Evolutionary conservation across 2,113 vertebrate species (phyloP).

Genomic region (Cathartes aura): DNA sequence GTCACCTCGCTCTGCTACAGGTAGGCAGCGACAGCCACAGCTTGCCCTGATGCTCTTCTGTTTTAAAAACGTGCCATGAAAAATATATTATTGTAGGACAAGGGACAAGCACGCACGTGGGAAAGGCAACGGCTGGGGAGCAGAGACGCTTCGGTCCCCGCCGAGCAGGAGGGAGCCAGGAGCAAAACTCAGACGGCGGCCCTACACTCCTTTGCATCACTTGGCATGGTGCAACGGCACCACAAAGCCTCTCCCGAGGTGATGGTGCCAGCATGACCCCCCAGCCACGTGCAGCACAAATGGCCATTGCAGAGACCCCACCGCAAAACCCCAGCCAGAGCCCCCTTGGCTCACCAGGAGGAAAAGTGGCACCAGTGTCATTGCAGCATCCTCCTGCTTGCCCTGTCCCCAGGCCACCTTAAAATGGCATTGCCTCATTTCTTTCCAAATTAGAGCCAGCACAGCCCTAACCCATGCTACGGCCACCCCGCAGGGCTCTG

Average conservation of each 20-base stretch:
- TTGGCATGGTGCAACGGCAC: fast-evolving
- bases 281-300: background rate
- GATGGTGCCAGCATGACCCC: fast-evolving
- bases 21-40: background rate
- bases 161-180: background rate
- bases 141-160: fast-evolving
- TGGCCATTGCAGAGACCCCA: fast-evolving
- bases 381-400: fast-evolving
- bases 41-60: background rate
- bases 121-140: background rate
- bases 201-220: background rate
- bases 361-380: fast-evolving
- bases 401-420: background rate
- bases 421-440: fast-evolving
- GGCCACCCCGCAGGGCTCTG: background rate
- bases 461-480: background rate
- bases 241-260: fast-evolving
- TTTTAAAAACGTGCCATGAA: background rate
- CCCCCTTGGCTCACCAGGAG: fast-evolving
- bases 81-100: background rate
- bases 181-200: fast-evolving
- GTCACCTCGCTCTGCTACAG: background rate
- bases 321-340: background rate
- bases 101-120: background rate
- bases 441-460: background rate